phyloP scores from a whole-genome alignment of 2,888 invertebrate species.

The Lasius fuliginosus region DNA sequence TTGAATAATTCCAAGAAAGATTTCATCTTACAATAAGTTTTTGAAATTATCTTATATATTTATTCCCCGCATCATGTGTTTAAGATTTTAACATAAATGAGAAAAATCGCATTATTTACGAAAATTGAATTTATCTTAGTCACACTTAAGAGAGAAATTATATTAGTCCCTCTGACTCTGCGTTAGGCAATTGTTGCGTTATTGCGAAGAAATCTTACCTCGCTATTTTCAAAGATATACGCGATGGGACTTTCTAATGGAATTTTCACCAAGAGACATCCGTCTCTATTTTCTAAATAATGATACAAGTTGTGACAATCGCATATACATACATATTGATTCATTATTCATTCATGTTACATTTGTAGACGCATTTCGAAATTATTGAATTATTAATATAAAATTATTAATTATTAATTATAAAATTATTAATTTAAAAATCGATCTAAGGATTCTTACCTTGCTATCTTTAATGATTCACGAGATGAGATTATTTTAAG shows the following conservation, averaged over 20 bases:
- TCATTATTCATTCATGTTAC: not conserved
- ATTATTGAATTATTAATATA: not conserved
- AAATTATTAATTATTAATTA: too few relatives aligned
- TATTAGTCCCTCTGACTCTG: not conserved
- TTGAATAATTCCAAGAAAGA: not conserved
- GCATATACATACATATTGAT: not conserved
- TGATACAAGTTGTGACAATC: not conserved
- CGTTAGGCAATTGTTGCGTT: not conserved
- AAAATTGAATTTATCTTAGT: not conserved
- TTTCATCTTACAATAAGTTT: not conserved
- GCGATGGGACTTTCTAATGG: not conserved
- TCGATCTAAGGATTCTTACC: not conserved
- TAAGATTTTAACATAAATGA: not conserved
- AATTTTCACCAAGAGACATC: not conserved
- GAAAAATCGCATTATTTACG: not conserved
- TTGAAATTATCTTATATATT: not conserved
- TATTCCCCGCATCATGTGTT: not conserved
- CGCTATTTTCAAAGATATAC: not conserved
- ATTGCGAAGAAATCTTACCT: not conserved
- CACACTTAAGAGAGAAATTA: not conserved
- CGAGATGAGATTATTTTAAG: too few relatives aligned
- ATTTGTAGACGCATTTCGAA: not conserved
- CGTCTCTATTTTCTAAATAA: slow-evolving; percentile 22
- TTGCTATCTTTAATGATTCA: not conserved
- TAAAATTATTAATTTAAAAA: too few relatives aligned